Base-by-base conservation (phyloP, 1,140 invertebrate genomes). In the Formica exsecta region DNA sequence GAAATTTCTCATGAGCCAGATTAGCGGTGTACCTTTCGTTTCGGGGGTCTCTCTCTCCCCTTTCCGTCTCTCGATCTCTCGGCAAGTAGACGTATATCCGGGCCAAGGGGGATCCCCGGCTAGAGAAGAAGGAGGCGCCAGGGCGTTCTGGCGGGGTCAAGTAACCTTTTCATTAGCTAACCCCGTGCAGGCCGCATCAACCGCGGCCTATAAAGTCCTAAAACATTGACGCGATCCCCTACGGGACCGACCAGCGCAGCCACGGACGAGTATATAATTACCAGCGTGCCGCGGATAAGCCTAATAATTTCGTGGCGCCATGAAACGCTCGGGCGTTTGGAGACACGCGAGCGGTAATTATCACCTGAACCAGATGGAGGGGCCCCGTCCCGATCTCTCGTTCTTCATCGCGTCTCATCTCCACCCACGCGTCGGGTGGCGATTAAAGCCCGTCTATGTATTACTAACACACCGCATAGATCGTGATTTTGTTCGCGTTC, bases 101-200 rank as follows among this genome's bases (percentile, higher is more conserved):
- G 44, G 11, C 65, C 51, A 57, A 85, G 71, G 74, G 13, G 54
- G 59, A 11, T 41, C 73, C 29, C 76, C 59, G 86, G 88, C 83
- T 86, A 90, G 88, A 87, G 80, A 90, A 87, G 87, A 90, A 92
- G 91, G 91, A 94, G 94, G 94, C 93, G 94, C 93, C 93, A 94
- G 94, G 93, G 93, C 94, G 94, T 94, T 95, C 89, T 94, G 90
- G 80, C 90, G 92, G 93, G 94, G 94, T 95, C 93, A 94, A 95
- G 87, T 94, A 95, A 95, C 94, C 94, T 94, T 95, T 95, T 95
- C 94, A 95, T 95, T 95, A 94, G 94, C 91, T 93, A 93, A 93
- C 92, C 92, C 91, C 92, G 88, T 81, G 85, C 77, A 81, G 76
- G 90, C 90, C 91, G 91, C 89, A 86, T 90, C 84, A 88, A 89